These are phyloP conservation scores for Mormoops blainvillei DNA, from an alignment of 2,113 vertebrate genomes.

Conservation along the genomic window DNA sequence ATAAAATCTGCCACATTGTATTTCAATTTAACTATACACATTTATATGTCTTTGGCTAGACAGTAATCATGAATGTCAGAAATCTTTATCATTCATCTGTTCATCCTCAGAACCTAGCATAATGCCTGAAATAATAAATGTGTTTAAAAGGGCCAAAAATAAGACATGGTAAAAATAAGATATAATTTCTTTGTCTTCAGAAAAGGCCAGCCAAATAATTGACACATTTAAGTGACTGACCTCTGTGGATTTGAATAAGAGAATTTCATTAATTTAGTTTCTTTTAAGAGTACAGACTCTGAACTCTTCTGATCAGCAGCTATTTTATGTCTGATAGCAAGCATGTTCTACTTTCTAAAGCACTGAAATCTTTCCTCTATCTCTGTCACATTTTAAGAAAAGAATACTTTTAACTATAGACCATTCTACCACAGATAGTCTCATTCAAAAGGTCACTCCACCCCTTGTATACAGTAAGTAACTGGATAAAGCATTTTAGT, in stretches of 20 bases:
- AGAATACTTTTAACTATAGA: constrained; percentile 25
- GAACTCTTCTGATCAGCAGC: neutral
- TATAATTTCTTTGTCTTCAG: neutral
- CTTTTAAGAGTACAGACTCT: neutral
- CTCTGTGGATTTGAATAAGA: neutral
- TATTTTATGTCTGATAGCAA: neutral
- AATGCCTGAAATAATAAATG: neutral
- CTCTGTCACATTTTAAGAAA: constrained; percentile 30
- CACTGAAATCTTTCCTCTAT: neutral
- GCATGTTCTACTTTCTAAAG: neutral
- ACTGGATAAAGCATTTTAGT: constrained; percentile 51
- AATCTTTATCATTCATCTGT: neutral
- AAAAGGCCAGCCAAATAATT: neutral
- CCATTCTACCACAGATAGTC: neutral
- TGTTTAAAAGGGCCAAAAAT: neutral
- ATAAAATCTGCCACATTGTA: neutral
- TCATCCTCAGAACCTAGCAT: neutral
- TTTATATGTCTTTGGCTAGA: neutral
- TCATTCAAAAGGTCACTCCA: constrained; percentile 46
- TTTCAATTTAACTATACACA: neutral
- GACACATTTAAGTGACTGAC: neutral
- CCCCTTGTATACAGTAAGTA: constrained; percentile 5
- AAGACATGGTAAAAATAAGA: neutral
- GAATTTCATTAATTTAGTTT: neutral
- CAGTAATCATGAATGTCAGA: neutral